Conservation (phyloP, 2,888 invertebrate genomes). For the Nysson spinosus region DNA sequence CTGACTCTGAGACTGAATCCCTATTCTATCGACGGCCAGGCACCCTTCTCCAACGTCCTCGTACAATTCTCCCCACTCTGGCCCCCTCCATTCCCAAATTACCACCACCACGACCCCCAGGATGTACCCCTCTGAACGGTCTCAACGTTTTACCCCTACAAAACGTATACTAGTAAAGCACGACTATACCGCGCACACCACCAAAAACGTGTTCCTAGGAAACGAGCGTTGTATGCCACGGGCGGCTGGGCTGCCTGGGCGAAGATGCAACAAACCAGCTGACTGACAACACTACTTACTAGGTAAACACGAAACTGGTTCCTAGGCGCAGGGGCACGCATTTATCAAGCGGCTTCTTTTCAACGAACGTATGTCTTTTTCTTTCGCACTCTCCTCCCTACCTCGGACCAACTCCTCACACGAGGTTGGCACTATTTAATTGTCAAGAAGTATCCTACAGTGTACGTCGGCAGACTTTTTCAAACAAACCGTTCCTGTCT, state of each 20-base stretch:
- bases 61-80: constrained; percentile 53
- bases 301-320: constrained; percentile 69
- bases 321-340: constrained; percentile 62
- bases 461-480: constrained; percentile 24
- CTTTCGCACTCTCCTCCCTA: constrained; percentile 14
- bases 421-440: constrained; percentile 39
- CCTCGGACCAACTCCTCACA: constrained; percentile 17
- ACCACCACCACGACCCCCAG: constrained; percentile 13
- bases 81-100: constrained; percentile 54
- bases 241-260: constrained; percentile 47
- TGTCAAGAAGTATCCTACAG: constrained; percentile 10
- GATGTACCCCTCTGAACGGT: constrained; percentile 27
- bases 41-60: constrained; percentile 69
- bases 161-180: constrained; percentile 18
- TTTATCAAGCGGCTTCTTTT: constrained; percentile 57
- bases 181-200: constrained; percentile 3
- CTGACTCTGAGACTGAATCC: constrained; percentile 61
- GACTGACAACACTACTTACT: constrained; percentile 71
- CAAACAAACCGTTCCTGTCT: constrained; percentile 22
- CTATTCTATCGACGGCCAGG: constrained; percentile 67
- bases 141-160: constrained; percentile 21
- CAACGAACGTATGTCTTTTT: constrained; percentile 30
- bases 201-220: background rate
- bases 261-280: constrained; percentile 64
- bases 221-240: constrained; percentile 35